Evolutionary conservation across 1,140 invertebrate genomes (phyloP), one percentile per base, ranked within the genome.

Genomic region (Cotesia typhae): DNA sequence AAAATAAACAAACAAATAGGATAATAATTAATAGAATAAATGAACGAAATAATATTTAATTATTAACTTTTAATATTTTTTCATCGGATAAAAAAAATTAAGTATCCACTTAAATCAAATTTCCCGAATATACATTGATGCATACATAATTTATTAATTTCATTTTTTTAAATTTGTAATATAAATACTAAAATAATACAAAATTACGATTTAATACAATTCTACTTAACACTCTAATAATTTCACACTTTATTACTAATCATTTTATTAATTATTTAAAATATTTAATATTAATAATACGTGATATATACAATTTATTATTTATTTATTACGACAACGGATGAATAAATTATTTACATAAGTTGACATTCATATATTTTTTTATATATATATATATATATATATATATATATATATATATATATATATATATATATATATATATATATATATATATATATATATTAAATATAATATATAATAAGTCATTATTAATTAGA

Each of bases 101-200:
- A 7, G 41, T 41, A 41, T 41, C 41, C 10, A 41, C 41, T 41
- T 41, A 10, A 41, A 41, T 6, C 41, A 41, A 10, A 41, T 41
- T 41, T 41, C 41, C 41, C 5, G 4, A 5, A 7, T 41, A 41
- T 41, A 41, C 41, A 41, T 7, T 41, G 41, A 41, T 41, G 41
- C 5, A 41, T 41, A 41, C 10, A 41, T 41, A 41, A 41, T 41
- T 6, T 10, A 41, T 41, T 10, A 41, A 6, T 41, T 41, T 10
- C 41, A 7, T 41, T 41, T 41, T 41, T 41, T 2, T 6, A 14
- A 41, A 41, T 41, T 41, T 41, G 10, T 41, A 41, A 41, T 41
- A 86, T 85, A 87, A 85, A 87, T 86, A 84, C 85, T 85, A 85
- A 80, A 83, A 82, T 84, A 84, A 81, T 84, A 84, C 83, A 85